Evolutionary conservation across 1,140 invertebrate species (phyloP), one percentile per base, ranked within the genome.

Genomic region (Cheumatopsyche charites): DNA sequence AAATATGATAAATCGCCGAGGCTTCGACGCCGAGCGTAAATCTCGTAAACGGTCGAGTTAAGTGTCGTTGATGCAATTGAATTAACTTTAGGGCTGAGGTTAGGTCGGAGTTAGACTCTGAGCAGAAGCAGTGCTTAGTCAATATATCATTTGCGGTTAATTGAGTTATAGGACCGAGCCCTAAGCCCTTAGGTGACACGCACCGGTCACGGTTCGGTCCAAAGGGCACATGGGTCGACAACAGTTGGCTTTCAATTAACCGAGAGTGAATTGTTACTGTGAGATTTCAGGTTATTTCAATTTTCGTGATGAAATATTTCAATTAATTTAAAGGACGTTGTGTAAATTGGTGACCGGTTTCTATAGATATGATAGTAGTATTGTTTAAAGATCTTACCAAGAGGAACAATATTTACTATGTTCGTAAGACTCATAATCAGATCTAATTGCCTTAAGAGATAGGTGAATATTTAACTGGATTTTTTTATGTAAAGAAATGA

Each of bases 61-160:
- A 47, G 43, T 47, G 63, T 47, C 41, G 41, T 43, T 42, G 41
- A 45, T 68, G 26, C 25, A 68, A 68, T 68, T 68, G 66, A 68
- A 68, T 68, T 58, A 52, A 45, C 36, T 36, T 29, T 19, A 68
- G 42, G 47, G 66, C 15, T 23, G 42, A 29, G 26, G 41, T 13
- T 43, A 68, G 23, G 55, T 58, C 21, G 23, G 23, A 58, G 23
- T 58, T 58, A 58, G 23, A 58, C 21, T 55, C 43, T 6, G 43
- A 49, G 19, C 65, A 29, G 47, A 52, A 67, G 65, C 17, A 23
- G 66, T 55, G 66, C 49, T 68, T 68, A 55, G 66, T 55, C 66
- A 61, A 68, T 75, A 72, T 69, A 75, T 75, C 73, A 75, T 62
- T 72, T 72, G 55, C 67, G 70, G 73, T 70, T 75, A 75, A 75